Evolutionary conservation across 2,113 vertebrate genomes (phyloP), one percentile per base, ranked within the genome.

Genomic region (Uria aalge): DNA sequence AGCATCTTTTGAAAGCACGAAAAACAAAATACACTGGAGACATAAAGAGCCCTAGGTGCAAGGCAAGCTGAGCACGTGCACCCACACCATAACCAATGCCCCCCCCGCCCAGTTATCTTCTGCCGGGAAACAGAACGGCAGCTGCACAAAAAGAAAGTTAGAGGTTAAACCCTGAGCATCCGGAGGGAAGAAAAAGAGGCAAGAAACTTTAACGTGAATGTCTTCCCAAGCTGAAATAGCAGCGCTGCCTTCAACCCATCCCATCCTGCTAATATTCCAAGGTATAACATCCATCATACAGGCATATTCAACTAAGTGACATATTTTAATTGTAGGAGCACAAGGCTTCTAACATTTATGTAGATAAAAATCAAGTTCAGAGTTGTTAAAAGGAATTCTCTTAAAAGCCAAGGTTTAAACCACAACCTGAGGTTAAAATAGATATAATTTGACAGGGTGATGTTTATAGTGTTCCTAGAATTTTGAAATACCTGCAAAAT

Each of bases 401-500:
- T 55, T 73, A 50, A 80, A 88, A 75, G 52, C 34, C 45, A 52
- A 76, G 20, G 21, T 66, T 86, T 83, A 71, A 87, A 76, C 24
- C 27, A 60, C n/a, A 84, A 68, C 9, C 30, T 60, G n/a, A 87
- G 26, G 7, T 60, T 91, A 75, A 91, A 55, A 55, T 7, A 73
- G 48, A n/a, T 71, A 55, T 84, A 55, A 63, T 60, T 56, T 75
- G 47, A 36, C 32, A 75, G 29, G 13, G 26, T 57, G 30, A 72
- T 73, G 48, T 55, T 82, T 62, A 73, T 1, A 69, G 29, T 11
- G 19, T 32, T 60, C 22, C 52, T 72, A 71, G 16, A 80, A 74
- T 78, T 89, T 27, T 62, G 17, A 92, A 77, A 92, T 60, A 87
- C 13, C 60, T 75, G 52, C 21, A 79, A 60, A 92, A 84, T 81